Conservation (phyloP, 2,797 vertebrate species). For the Rhabdophis nuchalis region DNA sequence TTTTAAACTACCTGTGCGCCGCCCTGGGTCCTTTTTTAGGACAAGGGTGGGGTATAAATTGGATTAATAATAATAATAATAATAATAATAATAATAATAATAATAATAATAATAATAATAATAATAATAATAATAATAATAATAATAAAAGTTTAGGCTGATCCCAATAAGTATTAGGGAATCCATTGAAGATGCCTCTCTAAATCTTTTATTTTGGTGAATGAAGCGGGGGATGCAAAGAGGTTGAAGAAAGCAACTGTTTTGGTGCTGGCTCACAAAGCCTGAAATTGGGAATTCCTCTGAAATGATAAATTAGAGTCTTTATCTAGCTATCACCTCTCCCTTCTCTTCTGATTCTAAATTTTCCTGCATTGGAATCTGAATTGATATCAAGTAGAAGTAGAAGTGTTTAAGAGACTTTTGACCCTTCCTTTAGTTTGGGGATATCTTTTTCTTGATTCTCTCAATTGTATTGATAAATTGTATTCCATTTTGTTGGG, state of each 20-base stretch:
- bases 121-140: no score
- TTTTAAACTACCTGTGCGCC: no score
- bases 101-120: no score
- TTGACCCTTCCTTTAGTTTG: background rate
- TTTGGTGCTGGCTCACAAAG: background rate
- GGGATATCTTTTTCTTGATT: background rate
- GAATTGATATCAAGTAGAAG: background rate
- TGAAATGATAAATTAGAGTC: background rate
- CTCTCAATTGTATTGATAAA: background rate
- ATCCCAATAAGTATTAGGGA: background rate
- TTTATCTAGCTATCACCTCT: background rate
- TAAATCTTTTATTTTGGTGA: background rate
- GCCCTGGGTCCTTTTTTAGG: no score
- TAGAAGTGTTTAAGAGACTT: background rate
- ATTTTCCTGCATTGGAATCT: background rate
- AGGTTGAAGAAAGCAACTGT: accelerated
- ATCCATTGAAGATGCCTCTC: accelerated
- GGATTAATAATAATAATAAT: no score
- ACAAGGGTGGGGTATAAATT: no score
- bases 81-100: no score
- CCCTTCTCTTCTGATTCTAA: background rate
- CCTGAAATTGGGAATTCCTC: background rate
- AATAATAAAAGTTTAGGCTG: no score
- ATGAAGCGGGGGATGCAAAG: background rate
- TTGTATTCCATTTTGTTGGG: background rate